Base-by-base conservation (phyloP, 2,797 vertebrate genomes). In the Rallus crepitans region DNA sequence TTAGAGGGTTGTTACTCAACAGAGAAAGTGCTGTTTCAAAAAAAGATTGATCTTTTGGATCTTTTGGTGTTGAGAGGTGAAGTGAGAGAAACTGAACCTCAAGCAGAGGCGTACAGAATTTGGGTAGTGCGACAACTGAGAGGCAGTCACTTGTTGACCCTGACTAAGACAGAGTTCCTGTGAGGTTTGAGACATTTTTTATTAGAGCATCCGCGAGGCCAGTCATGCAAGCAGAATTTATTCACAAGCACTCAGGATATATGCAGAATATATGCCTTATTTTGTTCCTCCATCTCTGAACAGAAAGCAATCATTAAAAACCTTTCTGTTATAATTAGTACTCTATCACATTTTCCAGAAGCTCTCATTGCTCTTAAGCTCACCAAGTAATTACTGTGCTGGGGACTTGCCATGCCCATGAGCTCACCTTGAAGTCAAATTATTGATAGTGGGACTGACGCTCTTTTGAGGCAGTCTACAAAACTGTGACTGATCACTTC, bases 361-460 rank as follows among this genome's bases (percentile, higher is more conserved):
- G 68, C 61, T 89, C 86, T 91, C 70, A 30, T 55, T 89, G 70
- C 93, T 96, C 55, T 93, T 78, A 91, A 95, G 89, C 69, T 93
- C 42, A 66, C 30, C 57, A 45, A 19, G 77, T 70, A 97, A 95
- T 95, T 93, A 91, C 63, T 64, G 70, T 73, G 88, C 87, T 91
- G 95, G 89, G 76, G 93, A 81, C 89, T 81, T 96, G 92, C 85
- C 93, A 93, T 83, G 87, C 76, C 87, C 89, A 61, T 95, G 91
- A 96, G 72, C 80, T 96, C 91, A 95, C 89, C 92, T 96, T 96
- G 94, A 96, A 96, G 93, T 88, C 65, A 63, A 78, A 83, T 91
- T 57, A 96, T 82, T 88, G 72, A 81, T 23, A 93, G 79, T 20
- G n/a, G 15, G 33, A 31, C 65, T 92, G 84, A 45, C 5, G 30